Evolutionary conservation across 2,113 vertebrate species (phyloP), one percentile per base, ranked within the genome.

Genomic region (Phalacrocorax aristotelis): DNA sequence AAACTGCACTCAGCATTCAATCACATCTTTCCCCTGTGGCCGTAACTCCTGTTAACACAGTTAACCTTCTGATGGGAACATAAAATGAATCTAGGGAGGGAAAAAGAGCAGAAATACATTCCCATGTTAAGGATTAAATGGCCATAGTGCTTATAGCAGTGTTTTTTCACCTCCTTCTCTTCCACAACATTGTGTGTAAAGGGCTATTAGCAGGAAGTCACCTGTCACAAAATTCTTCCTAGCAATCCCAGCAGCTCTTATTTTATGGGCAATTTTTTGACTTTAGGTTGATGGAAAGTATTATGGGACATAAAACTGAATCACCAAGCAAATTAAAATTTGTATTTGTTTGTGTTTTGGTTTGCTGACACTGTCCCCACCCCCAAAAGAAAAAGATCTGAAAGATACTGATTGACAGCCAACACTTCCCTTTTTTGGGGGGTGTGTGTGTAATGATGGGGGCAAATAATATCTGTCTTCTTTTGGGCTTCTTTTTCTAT

Each of bases 1-100:
- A 90, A 96, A 97, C 96, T 79, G 82, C 95, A 95, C 90, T 96
- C 97, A 91, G 90, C 90, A 74, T 96, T 98, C 97, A 97, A 94
- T 93, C 97, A 96, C 93, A 76, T 96, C 91, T 95, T 97, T 97
- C 97, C 97, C 96, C 95, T 92, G 92, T 94, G 97, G 95, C 96
- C 66, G 54, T 93, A 96, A 93, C 95, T 95, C 92, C 95, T 97
- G 83, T 97, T 95, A 97, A 98, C 96, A 97, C 96, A 97, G 95
- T 97, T 97, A 95, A 96, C 93, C 88, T 96, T 96, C 97, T 96
- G 97, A 87, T 96, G 95, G 94, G 97, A 98, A 96, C 96, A 94
- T 86, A 94, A 96, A 95, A 97, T 92, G 88, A 94, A 96, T 92
- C 80, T 72, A 77, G 38, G 88, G 88, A 92, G 94, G 87, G 93